Conservation (phyloP, 2,113 vertebrate genomes). For the Scomber colias region DNA sequence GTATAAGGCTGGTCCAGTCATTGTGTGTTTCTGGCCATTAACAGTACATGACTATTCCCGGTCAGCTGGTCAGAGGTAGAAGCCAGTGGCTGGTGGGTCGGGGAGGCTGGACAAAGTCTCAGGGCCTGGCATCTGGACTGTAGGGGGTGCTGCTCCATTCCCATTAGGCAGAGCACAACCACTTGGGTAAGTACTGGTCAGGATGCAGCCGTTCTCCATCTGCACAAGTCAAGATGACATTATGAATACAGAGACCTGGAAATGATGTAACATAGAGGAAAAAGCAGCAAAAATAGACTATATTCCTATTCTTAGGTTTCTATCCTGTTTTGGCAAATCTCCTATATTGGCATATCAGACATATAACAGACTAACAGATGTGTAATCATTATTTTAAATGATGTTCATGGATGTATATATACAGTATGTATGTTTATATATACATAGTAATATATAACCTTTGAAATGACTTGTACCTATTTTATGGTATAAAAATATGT, state of each 20-base stretch:
- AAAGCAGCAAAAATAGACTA: no score
- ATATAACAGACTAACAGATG: no score
- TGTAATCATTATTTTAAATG: no score
- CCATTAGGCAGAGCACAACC: conserved; percentile 65
- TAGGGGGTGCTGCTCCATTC: conserved; percentile 60
- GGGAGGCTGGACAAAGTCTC: conserved; percentile 65
- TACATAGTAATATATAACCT: no score
- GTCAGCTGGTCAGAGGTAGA: conserved; percentile 77
- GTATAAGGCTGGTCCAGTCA: conserved; percentile 75
- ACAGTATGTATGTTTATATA: no score
- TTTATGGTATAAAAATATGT: no score
- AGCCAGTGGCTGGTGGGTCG: conserved; percentile 70
- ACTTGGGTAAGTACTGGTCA: conserved; percentile 57
- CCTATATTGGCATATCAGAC: no score
- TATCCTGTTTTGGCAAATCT: no score
- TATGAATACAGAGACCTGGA: not conserved
- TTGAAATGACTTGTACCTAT: no score
- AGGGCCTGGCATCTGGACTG: conserved; percentile 58
- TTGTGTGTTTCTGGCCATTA: conserved; percentile 45
- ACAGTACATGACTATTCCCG: conserved; percentile 23
- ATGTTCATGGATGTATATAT: no score
- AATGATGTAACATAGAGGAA: not conserved
- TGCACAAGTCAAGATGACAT: conserved; percentile 16
- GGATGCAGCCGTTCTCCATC: conserved; percentile 78
- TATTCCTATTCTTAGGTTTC: no score